A percentile compares a stretch with the other conserved stretches of the same genome.
Evolutionary conservation across 2,113 vertebrate species (phyloP).

Genomic region (Theristicus caerulescens): DNA sequence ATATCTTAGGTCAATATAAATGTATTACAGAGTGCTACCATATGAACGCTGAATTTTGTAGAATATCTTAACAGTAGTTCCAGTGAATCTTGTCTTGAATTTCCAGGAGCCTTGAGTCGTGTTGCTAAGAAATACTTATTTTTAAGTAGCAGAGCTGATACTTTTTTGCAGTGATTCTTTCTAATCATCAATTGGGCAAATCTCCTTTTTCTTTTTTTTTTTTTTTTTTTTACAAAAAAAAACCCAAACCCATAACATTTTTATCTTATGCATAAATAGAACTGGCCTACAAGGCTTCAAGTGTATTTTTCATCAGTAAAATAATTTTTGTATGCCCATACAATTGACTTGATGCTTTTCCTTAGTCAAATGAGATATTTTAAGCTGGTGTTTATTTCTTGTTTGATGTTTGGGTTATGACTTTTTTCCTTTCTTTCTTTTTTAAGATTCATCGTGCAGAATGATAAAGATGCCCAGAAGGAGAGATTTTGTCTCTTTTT

Average conservation of each 20-base stretch:
- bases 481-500: background rate
- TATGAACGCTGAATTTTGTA: background rate
- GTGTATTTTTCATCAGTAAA: background rate
- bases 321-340: background rate
- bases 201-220: background rate
- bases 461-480: background rate
- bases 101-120: background rate
- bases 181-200: background rate
- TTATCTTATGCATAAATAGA: background rate
- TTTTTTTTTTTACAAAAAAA: no score
- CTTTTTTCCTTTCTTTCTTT: background rate
- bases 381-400: background rate
- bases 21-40: background rate
- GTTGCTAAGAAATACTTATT: background rate
- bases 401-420: background rate
- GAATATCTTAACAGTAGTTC: background rate
- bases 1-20: background rate
- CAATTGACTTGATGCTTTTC: background rate
- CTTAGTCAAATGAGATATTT: background rate
- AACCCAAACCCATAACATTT: background rate
- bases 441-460: background rate
- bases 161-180: background rate
- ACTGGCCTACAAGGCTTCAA: background rate
- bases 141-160: background rate
- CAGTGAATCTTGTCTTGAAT: background rate